These are phyloP conservation scores for Irena cyanogastra DNA, from an alignment of 2,113 vertebrate species.

Conservation along the genomic window DNA sequence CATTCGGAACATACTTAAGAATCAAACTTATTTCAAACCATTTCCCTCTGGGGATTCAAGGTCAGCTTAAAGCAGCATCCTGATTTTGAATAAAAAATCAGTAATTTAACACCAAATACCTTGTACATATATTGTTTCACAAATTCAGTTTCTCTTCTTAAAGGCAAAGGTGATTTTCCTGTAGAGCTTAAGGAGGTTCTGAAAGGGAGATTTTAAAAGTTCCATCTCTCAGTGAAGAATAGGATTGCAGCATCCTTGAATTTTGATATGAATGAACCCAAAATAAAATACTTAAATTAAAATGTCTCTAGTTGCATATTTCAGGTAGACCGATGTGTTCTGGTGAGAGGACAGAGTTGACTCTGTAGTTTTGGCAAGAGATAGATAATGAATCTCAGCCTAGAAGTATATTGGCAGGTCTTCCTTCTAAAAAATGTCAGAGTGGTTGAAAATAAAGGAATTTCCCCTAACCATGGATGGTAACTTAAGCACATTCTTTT, in stretches of 20 bases:
- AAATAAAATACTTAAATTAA: not conserved
- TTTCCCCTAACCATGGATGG: not conserved
- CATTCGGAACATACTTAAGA: not conserved
- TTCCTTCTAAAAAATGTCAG: not conserved
- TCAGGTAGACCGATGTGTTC: not conserved
- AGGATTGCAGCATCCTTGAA: not conserved
- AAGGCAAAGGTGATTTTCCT: not conserved
- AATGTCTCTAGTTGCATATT: not conserved
- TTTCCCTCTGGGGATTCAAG: not conserved
- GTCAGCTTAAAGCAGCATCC: not conserved
- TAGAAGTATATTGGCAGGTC: not conserved
- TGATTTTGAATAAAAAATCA: not conserved
- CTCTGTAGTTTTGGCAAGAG: not conserved
- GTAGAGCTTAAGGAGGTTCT: not conserved
- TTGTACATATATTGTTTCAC: fast-evolving
- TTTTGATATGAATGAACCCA: not conserved
- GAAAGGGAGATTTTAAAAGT: not conserved
- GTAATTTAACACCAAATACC: not conserved
- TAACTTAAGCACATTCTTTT: not conserved
- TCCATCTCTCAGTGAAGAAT: not conserved
- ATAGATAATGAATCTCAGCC: not conserved
- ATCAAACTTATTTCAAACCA: not conserved
- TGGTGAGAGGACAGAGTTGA: not conserved
- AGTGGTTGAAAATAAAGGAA: not conserved
- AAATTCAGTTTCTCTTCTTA: not conserved